These are phyloP conservation scores for Oplegnathus fasciatus DNA, from an alignment of 2,113 vertebrate species.

Conservation along the genomic window DNA sequence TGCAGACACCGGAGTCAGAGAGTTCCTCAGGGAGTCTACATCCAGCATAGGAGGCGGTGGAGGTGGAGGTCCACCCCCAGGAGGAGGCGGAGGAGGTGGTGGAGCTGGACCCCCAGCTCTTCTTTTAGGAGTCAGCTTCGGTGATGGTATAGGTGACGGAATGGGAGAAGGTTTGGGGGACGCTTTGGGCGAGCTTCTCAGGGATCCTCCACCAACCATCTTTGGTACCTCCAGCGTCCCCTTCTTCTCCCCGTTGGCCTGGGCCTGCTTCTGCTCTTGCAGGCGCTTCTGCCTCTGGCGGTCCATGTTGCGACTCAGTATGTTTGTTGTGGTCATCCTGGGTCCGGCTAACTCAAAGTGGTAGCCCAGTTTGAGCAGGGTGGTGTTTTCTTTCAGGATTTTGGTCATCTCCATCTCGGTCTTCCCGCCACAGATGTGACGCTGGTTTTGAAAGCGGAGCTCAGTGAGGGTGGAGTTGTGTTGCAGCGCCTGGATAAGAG, in stretches of 20 bases:
- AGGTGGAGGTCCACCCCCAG: conserved; percentile 83
- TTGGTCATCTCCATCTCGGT: conserved; percentile 98
- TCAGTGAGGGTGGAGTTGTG: conserved; percentile 93
- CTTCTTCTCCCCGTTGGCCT: conserved; percentile 89
- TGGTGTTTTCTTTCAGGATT: conserved; percentile 95
- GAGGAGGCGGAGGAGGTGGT: conserved; percentile 89
- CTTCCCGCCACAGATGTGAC: conserved; percentile 97
- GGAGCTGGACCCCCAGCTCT: conserved; percentile 62
- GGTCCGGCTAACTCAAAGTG: conserved; percentile 96
- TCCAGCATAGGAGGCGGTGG: conserved; percentile 89
- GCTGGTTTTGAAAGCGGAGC: conserved; percentile 98
- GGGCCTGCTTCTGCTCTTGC: conserved; percentile 93
- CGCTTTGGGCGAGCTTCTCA: conserved; percentile 86
- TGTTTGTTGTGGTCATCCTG: conserved; percentile 95
- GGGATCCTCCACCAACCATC: conserved; percentile 62
- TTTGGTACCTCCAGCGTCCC: conserved; percentile 90
- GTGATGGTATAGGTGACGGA: conserved; percentile 84
- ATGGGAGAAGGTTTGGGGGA: conserved; percentile 88
- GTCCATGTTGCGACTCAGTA: conserved; percentile 99
- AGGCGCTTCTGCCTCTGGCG: conserved; percentile 93
- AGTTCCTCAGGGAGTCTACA: conserved; percentile 89
- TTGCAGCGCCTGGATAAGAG: conserved; percentile 93
- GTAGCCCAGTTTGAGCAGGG: conserved; percentile 95
- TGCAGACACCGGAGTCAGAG: conserved; percentile 89
- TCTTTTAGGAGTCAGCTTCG: conserved; percentile 87